Percentiles rank a stretch among this genome's conserved stretches.
phyloP scores from a whole-genome alignment of 2,888 invertebrate species.

The Tetropium fuscum region DNA sequence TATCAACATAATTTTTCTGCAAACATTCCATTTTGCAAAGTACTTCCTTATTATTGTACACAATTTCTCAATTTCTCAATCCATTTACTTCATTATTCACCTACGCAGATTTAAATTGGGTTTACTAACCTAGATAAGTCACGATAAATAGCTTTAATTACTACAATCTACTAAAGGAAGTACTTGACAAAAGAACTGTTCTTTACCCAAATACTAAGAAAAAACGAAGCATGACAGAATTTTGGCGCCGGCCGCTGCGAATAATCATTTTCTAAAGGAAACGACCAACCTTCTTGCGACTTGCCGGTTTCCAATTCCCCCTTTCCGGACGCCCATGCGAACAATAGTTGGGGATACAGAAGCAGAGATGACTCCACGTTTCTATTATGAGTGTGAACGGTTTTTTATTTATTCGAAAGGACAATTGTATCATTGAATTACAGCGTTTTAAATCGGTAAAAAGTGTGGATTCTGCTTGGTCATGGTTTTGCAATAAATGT shows the following conservation, averaged over 20 bases:
- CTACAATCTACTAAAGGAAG: too few species aligned
- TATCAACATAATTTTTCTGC: too few species aligned
- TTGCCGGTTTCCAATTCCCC: constrained; percentile 5
- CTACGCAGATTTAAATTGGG: too few species aligned
- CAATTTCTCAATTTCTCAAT: too few species aligned
- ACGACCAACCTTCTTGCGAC: background rate
- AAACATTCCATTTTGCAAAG: too few species aligned
- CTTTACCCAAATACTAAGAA: background rate
- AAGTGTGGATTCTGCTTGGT: constrained; percentile 60
- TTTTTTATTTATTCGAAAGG: constrained; percentile 64
- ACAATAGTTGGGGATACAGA: constrained; percentile 47
- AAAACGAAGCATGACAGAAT: constrained; percentile 23
- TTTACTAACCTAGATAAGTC: too few species aligned
- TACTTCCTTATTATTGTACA: too few species aligned
- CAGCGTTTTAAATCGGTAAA: constrained; percentile 60
- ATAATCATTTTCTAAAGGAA: constrained; percentile 1
- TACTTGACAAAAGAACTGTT: too few species aligned
- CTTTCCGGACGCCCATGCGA: constrained; percentile 30
- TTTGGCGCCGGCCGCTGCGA: constrained; percentile 19
- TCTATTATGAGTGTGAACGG: constrained; percentile 57
- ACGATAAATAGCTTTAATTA: too few species aligned
- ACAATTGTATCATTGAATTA: constrained; percentile 67
- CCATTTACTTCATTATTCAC: too few species aligned
- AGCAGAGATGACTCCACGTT: constrained; percentile 58
- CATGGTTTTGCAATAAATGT: constrained; percentile 63